Conservation (phyloP, 2,113 vertebrate genomes). For the Mionectes macconnelli region DNA sequence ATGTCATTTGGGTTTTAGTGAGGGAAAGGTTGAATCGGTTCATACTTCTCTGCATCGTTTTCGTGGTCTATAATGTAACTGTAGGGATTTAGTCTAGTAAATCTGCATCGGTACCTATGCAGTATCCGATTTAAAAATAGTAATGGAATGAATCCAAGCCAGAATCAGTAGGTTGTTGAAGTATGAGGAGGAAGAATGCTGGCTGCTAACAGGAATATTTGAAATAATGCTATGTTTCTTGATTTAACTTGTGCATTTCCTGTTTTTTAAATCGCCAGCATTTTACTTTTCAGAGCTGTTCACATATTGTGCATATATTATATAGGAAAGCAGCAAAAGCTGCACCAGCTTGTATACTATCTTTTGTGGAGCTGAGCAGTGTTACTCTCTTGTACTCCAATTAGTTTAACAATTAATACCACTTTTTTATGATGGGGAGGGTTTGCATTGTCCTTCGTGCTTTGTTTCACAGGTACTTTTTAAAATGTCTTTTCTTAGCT, state of each 20-base stretch:
- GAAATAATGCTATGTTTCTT: not conserved
- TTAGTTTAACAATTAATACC: not conserved
- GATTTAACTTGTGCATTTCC: not conserved
- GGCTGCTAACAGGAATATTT: not conserved
- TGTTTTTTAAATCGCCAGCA: not conserved
- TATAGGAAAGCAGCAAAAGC: not conserved
- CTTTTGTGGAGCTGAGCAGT: not conserved
- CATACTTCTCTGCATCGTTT: rapidly evolving
- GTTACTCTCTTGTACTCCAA: not conserved
- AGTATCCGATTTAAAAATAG: not conserved
- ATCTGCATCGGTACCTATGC: not conserved
- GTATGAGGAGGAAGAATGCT: not conserved
- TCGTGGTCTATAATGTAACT: not conserved
- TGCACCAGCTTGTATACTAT: not conserved
- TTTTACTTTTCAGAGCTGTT: not conserved
- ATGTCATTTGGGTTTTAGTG: not conserved
- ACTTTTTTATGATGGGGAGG: not conserved
- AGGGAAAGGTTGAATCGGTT: not conserved
- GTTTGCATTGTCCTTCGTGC: not conserved
- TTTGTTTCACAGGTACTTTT: constrained; percentile 12
- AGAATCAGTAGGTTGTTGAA: not conserved
- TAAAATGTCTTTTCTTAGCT: constrained; percentile 76
- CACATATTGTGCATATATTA: not conserved
- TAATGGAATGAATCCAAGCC: not conserved
- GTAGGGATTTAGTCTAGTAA: not conserved